A percentile compares a stretch with the other conserved stretches of the same genome.
phyloP scores from a whole-genome alignment of 2,113 vertebrate species.

The Corythornis cristatus region DNA sequence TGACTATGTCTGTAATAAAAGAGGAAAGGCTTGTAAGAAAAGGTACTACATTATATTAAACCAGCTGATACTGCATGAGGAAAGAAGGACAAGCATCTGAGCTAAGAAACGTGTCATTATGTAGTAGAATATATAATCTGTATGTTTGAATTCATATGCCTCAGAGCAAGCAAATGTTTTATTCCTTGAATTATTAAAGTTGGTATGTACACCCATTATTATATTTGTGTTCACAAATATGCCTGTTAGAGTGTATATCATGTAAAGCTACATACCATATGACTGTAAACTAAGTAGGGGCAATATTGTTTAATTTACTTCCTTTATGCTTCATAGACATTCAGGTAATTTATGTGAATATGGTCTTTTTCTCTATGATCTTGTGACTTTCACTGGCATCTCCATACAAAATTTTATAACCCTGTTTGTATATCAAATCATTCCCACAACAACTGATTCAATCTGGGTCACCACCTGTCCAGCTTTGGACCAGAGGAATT shows the following conservation, averaged over 20 bases:
- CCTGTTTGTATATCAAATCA: slow-evolving; percentile 81
- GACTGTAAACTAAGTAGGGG: slow-evolving; percentile 38
- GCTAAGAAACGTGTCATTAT: background rate
- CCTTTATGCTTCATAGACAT: slow-evolving; percentile 72
- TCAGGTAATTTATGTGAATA: slow-evolving; percentile 79
- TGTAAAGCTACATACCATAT: background rate
- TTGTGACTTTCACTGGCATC: slow-evolving; percentile 76
- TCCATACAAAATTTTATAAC: slow-evolving; percentile 84
- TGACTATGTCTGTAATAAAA: background rate
- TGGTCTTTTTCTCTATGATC: slow-evolving; percentile 74
- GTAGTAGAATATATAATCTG: background rate
- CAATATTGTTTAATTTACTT: slow-evolving; percentile 75
- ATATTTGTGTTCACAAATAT: background rate
- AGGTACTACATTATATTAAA: background rate
- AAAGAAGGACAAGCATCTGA: background rate
- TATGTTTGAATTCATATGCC: background rate
- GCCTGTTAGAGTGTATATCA: background rate
- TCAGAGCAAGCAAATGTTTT: background rate
- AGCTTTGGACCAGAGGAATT: slow-evolving; percentile 59
- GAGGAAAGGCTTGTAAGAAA: background rate
- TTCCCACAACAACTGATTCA: slow-evolving; percentile 79
- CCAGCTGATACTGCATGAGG: background rate
- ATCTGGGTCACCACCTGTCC: slow-evolving; percentile 81
- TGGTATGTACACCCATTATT: background rate
- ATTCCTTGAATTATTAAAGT: background rate